Evolutionary conservation across 2,113 vertebrate genomes (phyloP), one percentile per base, ranked within the genome.

Genomic region (Myrmecophaga tridactyla): DNA sequence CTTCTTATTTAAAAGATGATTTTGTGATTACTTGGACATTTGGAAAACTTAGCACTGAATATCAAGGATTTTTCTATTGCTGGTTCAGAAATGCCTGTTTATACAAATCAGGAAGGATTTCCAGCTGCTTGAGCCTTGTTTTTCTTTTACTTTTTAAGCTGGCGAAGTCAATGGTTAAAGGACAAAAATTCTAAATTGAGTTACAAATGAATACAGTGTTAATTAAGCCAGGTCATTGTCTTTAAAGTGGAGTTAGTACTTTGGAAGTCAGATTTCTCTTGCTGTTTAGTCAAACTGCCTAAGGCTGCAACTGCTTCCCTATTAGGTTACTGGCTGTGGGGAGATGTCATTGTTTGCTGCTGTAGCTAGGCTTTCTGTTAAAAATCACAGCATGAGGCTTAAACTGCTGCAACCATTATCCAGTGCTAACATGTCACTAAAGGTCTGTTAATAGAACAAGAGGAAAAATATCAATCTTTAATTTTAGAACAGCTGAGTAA

Each of bases 341-440:
- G 76, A 95, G 95, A 91, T 94, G 92, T 82, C 18, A 90, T 94
- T 98, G 96, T 97, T 98, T 97, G 86, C 95, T 69, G 85, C 97
- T 96, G 96, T 90, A 88, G 85, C 96, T 73, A 76, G 88, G 92
- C 96, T 97, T 98, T 97, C 95, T 96, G 69, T 97, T 98, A 93
- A 97, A 98, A 97, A 96, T 98, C 96, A 95, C 98, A 98, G 98
- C 98, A 43, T 98, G 97, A 96, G 96, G 94, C 96, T 98, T 98
- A 96, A 96, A 97, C 92, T 92, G 82, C 85, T 95, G 90, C 87
- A 97, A 96, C 97, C 96, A 97, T 98, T 98, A 98, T 97, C 97
- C 97, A 96, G 87, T 96, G 96, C 97, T 97, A 97, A 93, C 92
- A 6, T 96, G 97, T 97, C 94, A 92, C 92, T 97, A 95, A 94